Conservation (phyloP, 2,113 vertebrate genomes). For the Pimephales promelas region DNA sequence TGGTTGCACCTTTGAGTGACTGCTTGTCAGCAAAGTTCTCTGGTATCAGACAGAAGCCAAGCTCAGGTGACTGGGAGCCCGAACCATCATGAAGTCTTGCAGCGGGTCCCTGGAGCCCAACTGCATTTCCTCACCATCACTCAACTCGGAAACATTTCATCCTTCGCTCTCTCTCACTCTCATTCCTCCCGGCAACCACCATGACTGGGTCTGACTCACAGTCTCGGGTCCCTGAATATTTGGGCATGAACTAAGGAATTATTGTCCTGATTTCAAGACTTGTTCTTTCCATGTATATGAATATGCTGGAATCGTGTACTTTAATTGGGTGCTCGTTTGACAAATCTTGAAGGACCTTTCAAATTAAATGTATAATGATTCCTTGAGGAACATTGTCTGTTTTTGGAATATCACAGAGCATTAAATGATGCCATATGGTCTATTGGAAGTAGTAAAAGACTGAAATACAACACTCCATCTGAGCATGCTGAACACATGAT, state of each 20-base stretch:
- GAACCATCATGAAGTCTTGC: constrained; percentile 42
- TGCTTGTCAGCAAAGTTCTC: constrained; percentile 73
- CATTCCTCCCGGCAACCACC: constrained; percentile 33
- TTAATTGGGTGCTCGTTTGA: background rate
- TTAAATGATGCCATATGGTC: background rate
- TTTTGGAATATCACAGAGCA: constrained; percentile 20
- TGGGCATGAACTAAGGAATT: constrained; percentile 15
- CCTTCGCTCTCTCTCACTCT: constrained; percentile 42
- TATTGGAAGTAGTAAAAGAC: constrained; percentile 25
- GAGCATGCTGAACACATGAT: constrained; percentile 31
- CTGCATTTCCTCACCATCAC: constrained; percentile 56
- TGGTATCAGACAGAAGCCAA: constrained; percentile 70
- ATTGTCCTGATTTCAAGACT: constrained; percentile 33
- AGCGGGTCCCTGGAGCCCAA: constrained; percentile 42
- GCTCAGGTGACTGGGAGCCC: constrained; percentile 69
- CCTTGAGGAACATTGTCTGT: constrained; percentile 9
- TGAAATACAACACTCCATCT: constrained; percentile 10
- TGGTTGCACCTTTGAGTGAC: constrained; percentile 67
- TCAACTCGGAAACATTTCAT: constrained; percentile 57
- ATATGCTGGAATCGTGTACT: background rate
- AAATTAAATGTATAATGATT: constrained; percentile 10
- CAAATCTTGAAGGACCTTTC: constrained; percentile 9
- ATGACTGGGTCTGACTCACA: constrained; percentile 30
- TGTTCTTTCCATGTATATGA: constrained; percentile 6
- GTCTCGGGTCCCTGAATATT: constrained; percentile 26